Evolutionary conservation across 1,140 invertebrate genomes (phyloP), one percentile per base, ranked within the genome.

Genomic region (Drosophila busckii): DNA sequence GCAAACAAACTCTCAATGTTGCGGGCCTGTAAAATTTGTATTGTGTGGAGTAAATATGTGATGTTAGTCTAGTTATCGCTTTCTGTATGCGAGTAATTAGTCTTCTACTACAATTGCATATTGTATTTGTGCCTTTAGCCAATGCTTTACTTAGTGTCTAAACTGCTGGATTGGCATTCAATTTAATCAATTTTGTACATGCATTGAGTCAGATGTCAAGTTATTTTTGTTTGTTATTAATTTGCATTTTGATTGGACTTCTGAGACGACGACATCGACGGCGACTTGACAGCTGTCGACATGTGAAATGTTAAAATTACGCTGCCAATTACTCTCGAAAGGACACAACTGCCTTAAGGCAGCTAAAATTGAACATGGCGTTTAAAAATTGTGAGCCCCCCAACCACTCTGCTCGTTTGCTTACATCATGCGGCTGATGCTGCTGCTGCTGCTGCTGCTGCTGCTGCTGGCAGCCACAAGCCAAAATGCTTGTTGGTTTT

Each of bases 161-260:
- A 54, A 53, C 52, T 32, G 42, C 28, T 16, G 40, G 34, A 23
- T 26, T 49, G 19, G 26, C 26, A 42, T 46, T 59, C 32, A 40
- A 22, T 80, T 75, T 71, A 75, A 80, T 60, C 73, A 80, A 65
- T 71, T n/a, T 67, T 64, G 48, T 48, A 55, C n/a, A n/a, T n/a
- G n/a, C n/a, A 53, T 58, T 80, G 58, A 55, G 55, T 55, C 31
- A 73, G 69, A 61, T 82, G 75, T 38, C 73, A 73, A 58, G 46
- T 42, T 42, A 75, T 62, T 82, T 73, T 70, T 82, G 75, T 82
- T 82, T 82, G 75, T 82, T 73, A 82, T 82, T 82, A 82, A 82
- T 82, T 82, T 82, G 75, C 75, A 82, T 82, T 66, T 82, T 82
- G 75, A 82, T 82, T 82, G 55, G 50, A 66, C 56, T 65, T 68